phyloP scores from a whole-genome alignment of 2,888 invertebrate genomes.

The Melieria crassipennis region DNA sequence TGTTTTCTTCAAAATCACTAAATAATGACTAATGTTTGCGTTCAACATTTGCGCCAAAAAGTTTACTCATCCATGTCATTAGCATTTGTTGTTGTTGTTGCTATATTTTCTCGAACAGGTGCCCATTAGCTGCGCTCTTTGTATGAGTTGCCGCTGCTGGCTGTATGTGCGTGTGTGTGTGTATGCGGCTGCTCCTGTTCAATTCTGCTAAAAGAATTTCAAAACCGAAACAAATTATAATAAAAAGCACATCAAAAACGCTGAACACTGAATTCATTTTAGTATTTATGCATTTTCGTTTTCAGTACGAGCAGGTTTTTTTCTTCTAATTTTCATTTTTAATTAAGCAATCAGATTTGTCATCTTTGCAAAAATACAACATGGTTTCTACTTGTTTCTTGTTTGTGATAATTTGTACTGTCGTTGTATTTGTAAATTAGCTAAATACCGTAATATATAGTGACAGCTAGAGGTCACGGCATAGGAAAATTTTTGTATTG shows the following conservation, averaged over 20 bases:
- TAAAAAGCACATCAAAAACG: too few species aligned
- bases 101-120: not conserved
- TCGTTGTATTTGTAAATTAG: not conserved
- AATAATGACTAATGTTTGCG: not conserved
- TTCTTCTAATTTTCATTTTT: not conserved
- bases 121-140: not conserved
- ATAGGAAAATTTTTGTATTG: too few species aligned
- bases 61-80: conserved; percentile 42
- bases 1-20: too few species aligned
- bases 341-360: not conserved
- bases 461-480: not conserved
- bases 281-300: too few species aligned
- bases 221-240: not conserved
- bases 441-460: not conserved
- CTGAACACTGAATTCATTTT: too few species aligned
- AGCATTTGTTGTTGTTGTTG: conserved; percentile 24
- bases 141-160: not conserved
- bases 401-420: not conserved
- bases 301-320: not conserved
- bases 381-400: too few species aligned
- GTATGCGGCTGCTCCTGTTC: not conserved
- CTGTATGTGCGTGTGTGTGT: not conserved
- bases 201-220: not conserved
- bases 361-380: not conserved
- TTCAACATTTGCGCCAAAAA: conserved; percentile 34